Base-by-base conservation (phyloP, 2,113 vertebrate genomes). In the Entomyzon cyanotis region DNA sequence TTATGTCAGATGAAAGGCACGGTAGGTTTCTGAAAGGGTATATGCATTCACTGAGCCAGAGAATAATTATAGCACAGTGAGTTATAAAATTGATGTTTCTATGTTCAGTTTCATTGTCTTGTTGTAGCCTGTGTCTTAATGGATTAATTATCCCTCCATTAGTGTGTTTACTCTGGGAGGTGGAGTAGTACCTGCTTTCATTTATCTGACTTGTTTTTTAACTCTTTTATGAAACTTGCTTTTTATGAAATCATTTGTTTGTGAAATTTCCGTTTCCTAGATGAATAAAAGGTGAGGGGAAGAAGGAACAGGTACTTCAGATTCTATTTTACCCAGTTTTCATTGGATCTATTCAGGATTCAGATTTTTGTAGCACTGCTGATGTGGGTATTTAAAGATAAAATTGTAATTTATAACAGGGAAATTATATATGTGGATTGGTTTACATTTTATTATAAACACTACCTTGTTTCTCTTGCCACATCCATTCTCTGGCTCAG, bases 121-220 rank as follows among this genome's bases (percentile, higher is more conserved):
- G 44, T 88, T 56, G 80, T 97, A 96, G 91, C 84, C 84, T 79
- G 85, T 96, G 89, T 93, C 85, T 98, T 96, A 97, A 97, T 98
- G 96, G 95, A 96, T 97, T 97, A 97, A 98, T 97, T 98, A 96
- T 93, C 56, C 82, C n/a, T 97, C 84, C 94, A 84, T 97, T 95
- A 97, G 95, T 94, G 52, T 97, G 89, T 89, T 89, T 96, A 73
- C 95, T 90, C 80, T 94, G 92, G 89, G 35, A 60, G 92, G 80
- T 87, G 87, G 56, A 58, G 70, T 91, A 93, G 42, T 95, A 96
- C 80, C 93, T 96, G 52, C 93, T 94, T 93, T 86, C 88, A 93
- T 94, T 92, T 92, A 30, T 95, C 90, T 92, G 73, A 88, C 71
- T 94, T 95, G 44, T 7, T 86, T 93, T 91, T 91, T 90, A 94